phyloP scores from a whole-genome alignment of 30 jellyfish, hydroid and myxozoan genomes.

The Morbakka virulenta region DNA sequence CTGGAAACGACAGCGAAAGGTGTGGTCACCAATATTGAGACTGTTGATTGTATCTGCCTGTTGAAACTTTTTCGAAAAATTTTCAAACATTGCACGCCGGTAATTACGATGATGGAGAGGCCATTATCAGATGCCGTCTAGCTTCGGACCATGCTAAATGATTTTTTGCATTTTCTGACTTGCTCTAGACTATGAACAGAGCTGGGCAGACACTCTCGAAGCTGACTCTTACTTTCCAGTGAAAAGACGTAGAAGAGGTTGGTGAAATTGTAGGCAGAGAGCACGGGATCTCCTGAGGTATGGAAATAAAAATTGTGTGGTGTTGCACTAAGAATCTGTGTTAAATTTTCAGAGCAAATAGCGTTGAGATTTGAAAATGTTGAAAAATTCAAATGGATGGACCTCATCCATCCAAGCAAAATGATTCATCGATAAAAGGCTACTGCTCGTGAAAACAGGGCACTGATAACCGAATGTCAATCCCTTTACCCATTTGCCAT shows the following conservation, averaged over 20 bases:
- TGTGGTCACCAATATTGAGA: not conserved
- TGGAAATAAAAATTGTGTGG: too few species aligned
- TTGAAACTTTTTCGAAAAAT: not conserved
- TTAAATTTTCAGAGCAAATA: not conserved
- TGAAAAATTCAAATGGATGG: not conserved
- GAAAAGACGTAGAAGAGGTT: slow-evolving; percentile 5
- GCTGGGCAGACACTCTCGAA: slow-evolving; percentile 24
- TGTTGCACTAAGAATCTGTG: not conserved
- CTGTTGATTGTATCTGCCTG: not conserved
- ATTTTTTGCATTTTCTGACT: slow-evolving; percentile 2
- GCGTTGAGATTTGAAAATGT: slow-evolving; percentile 1
- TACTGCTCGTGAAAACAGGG: not conserved
- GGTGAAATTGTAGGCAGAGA: not conserved
- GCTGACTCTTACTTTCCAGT: not conserved
- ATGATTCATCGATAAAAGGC: not conserved
- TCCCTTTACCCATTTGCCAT: too few species aligned
- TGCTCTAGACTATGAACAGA: not conserved
- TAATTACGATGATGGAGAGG: slow-evolving; percentile 3
- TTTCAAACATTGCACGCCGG: slow-evolving; percentile 7
- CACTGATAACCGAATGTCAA: too few species aligned
- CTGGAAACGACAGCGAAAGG: slow-evolving; percentile 28
- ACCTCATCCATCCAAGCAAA: too few species aligned
- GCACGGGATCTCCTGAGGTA: not conserved
- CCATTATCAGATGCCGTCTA: slow-evolving; percentile 12
- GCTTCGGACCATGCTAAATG: slow-evolving; percentile 17